Base-by-base conservation (phyloP, 2,888 invertebrate species). In the Agapostemon virescens region DNA sequence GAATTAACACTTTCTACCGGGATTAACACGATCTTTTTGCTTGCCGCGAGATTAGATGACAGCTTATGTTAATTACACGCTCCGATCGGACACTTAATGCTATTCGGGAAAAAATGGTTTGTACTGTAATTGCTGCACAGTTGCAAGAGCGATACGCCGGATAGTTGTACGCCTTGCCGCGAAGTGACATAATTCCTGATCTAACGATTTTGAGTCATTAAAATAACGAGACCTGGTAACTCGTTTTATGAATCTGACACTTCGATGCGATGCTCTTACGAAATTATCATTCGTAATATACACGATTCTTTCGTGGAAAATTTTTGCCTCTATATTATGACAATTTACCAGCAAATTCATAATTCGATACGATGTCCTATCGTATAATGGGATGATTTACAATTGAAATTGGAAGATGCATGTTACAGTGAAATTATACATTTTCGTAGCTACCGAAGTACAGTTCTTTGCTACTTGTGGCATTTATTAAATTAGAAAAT, bases 1-100 rank as follows among this genome's bases (percentile, higher is more conserved):
- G 26, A 55, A 55, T 55, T 55, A 26, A 26, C 55, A 55, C 55
- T 55, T 55, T 26, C 55, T 55, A 55, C 55, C 15, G 55, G 26
- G 55, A 55, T 55, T 55, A 64, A 64, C 64, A 55, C 13, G 26
- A 26, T 15, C 55, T 55, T 55, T 55, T 55, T 55, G 26, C 55
- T 26, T 6, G 55, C 26, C 6, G 26, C 7, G 23, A 26, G 55
- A 55, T 55, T 55, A 55, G 55, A 26, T 26, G 55, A 26, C 55
- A 26, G 26, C 26, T 55, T 26, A 26, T 55, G 55, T 15, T 55
- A 55, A 55, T 55, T 15, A 55, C 55, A 15, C 6, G 23, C 26
- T 26, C 26, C 26, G 15, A 26, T 55, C 55, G 15, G 2, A 2
- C 15, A 6, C 15, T 55, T 55, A 55, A 55, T 55, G 49, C 11